Evolutionary conservation across 1,140 invertebrate species (phyloP).

Genomic region (Ceratina calcarata): DNA sequence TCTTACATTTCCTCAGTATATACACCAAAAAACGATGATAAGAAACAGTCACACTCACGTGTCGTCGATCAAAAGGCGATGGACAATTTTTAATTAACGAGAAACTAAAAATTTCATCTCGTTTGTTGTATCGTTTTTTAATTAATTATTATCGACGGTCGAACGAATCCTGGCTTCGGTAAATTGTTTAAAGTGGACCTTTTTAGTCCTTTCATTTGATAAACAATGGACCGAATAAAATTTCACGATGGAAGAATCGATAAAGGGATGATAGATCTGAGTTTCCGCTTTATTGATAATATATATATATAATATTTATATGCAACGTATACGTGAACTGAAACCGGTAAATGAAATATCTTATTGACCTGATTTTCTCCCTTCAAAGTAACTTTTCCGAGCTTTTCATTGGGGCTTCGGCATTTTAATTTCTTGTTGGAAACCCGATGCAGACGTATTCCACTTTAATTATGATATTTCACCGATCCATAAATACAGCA

Average conservation of each 20-base stretch:
- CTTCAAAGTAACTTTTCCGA: not conserved
- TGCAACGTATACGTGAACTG: too few species aligned
- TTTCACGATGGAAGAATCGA: not conserved
- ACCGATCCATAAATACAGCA: too few species aligned
- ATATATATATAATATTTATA: too few species aligned
- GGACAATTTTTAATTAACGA: constrained; percentile 19
- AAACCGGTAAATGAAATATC: constrained; percentile 1
- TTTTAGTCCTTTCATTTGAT: not conserved
- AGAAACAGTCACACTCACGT: too few species aligned
- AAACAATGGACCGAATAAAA: not conserved
- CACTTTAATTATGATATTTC: too few species aligned
- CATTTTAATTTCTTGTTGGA: constrained; percentile 9
- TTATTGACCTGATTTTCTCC: constrained; percentile 6
- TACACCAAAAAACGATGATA: not conserved
- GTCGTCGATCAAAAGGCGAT: too few species aligned
- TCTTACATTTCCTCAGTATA: not conserved
- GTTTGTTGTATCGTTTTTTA: not conserved
- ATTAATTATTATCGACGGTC: not conserved
- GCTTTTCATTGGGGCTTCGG: not conserved
- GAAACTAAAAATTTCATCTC: not conserved
- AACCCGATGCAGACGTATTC: not conserved
- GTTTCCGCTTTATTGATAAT: too few species aligned
- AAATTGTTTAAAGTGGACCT: not conserved
- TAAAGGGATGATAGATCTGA: too few species aligned
- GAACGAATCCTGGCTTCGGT: too few species aligned